Conservation (phyloP, 2,888 invertebrate genomes). For the Andrena camellia region DNA sequence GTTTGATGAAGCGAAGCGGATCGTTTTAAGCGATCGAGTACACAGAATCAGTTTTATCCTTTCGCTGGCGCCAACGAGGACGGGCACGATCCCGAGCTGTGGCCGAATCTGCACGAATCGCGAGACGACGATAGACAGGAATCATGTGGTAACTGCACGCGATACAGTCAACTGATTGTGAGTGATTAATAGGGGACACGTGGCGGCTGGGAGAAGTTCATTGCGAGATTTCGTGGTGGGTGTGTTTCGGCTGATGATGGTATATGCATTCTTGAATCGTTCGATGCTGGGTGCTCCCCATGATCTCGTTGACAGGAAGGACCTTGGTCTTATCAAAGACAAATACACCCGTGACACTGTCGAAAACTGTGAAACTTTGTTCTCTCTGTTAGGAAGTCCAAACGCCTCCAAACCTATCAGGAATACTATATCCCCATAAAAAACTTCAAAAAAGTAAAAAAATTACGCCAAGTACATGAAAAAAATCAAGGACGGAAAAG, state of each 20-base stretch:
- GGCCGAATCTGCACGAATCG: not conserved
- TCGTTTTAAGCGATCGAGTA: slow-evolving; percentile 63
- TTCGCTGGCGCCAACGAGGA: slow-evolving; percentile 17
- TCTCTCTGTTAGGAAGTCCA: too few species aligned
- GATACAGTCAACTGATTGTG: not conserved
- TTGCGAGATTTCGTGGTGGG: not conserved
- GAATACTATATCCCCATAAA: too few species aligned
- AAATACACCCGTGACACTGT: too few species aligned
- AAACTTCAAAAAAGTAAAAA: too few species aligned
- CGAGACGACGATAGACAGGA: not conserved
- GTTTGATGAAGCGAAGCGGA: slow-evolving; percentile 62
- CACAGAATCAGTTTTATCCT: slow-evolving; percentile 60
- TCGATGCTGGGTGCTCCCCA: not conserved
- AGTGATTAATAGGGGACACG: slow-evolving; percentile 9
- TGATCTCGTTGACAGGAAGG: too few species aligned
- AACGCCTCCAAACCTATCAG: too few species aligned
- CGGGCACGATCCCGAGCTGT: not conserved
- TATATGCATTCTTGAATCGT: not conserved
- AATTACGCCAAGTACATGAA: too few species aligned
- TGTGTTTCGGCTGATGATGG: not conserved
- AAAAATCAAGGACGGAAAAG: too few species aligned
- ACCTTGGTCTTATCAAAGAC: too few species aligned
- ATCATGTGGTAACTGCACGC: slow-evolving; percentile 3
- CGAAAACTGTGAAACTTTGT: too few species aligned
- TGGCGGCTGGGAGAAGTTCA: not conserved